phyloP scores from a whole-genome alignment of 2,113 vertebrate genomes.

The Oxyruncus cristatus region DNA sequence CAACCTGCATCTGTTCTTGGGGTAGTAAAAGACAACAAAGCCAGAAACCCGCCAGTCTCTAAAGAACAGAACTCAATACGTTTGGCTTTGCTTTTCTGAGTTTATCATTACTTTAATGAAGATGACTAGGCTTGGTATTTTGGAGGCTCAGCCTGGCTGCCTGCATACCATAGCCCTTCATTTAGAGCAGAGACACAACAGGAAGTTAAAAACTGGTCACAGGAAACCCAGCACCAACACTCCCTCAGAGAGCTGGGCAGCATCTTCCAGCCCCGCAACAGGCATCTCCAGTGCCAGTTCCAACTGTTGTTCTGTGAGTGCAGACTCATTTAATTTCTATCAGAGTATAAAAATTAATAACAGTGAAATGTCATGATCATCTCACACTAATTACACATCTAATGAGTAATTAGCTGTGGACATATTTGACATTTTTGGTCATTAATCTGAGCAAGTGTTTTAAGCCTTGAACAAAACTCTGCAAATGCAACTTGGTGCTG shows the following conservation, averaged over 20 bases:
- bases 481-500: background rate
- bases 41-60: background rate
- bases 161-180: background rate
- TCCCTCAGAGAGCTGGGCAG: background rate
- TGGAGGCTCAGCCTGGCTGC: background rate
- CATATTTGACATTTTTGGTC: conserved; percentile 93
- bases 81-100: conserved; percentile 3
- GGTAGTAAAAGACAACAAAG: conserved; percentile 30
- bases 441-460: conserved; percentile 83
- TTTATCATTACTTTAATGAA: background rate
- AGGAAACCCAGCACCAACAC: background rate
- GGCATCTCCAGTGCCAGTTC: background rate
- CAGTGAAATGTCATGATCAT: conserved; percentile 89
- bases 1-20: conserved; percentile 52
- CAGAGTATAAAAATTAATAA: conserved; percentile 80
- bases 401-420: conserved; percentile 96
- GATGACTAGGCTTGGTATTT: background rate
- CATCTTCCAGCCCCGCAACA: background rate
- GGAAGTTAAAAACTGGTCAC: background rate
- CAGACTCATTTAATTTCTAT: conserved; percentile 58
- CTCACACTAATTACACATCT: conserved; percentile 90
- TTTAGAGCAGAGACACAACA: background rate
- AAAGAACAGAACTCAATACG: background rate
- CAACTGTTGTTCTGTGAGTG: background rate
- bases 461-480: conserved; percentile 65